phyloP scores from a whole-genome alignment of 1,140 invertebrate species.

The Zaprionus tsacasi region DNA sequence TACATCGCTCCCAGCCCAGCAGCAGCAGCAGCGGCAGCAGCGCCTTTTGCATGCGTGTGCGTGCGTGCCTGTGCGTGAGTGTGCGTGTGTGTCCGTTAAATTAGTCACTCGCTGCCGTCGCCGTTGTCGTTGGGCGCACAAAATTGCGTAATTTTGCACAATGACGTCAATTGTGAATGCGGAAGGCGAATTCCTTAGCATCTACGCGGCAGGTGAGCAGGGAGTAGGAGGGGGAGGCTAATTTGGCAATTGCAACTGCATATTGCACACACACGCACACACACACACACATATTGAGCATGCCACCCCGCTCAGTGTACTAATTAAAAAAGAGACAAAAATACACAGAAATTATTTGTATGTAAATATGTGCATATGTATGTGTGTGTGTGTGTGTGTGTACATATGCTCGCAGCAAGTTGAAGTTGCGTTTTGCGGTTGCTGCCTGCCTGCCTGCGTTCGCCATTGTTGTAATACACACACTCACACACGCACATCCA shows the following conservation, averaged over 20 bases:
- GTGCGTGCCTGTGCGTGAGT: conserved; percentile 5
- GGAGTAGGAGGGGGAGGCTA: background rate
- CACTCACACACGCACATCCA: conserved; percentile 30
- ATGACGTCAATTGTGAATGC: conserved; percentile 61
- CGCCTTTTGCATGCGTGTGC: background rate
- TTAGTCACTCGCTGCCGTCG: conserved; percentile 53
- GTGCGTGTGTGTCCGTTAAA: conserved; percentile 50
- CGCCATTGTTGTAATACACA: conserved; percentile 42
- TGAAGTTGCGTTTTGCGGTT: conserved; percentile 47
- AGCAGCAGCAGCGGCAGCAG: too few relatives aligned
- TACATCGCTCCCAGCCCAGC: conserved; percentile 62
- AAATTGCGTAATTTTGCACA: conserved; percentile 64
- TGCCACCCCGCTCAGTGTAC: background rate
- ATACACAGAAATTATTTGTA: conserved; percentile 8
- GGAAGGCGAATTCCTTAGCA: conserved; percentile 19
- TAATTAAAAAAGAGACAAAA: conserved; percentile 13
- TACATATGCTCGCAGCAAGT: conserved; percentile 30
- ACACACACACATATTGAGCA: background rate
- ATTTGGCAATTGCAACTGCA: conserved; percentile 6
- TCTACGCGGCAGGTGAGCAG: background rate
- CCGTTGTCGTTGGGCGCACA: conserved; percentile 28
- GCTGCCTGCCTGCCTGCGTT: conserved; percentile 17
- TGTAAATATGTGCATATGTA: conserved; percentile 20
- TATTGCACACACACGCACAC: background rate
- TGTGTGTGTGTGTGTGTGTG: conserved; percentile 15